Evolutionary conservation across 2,797 vertebrate species (phyloP).

Genomic region (Tauraco hartlaubi): DNA sequence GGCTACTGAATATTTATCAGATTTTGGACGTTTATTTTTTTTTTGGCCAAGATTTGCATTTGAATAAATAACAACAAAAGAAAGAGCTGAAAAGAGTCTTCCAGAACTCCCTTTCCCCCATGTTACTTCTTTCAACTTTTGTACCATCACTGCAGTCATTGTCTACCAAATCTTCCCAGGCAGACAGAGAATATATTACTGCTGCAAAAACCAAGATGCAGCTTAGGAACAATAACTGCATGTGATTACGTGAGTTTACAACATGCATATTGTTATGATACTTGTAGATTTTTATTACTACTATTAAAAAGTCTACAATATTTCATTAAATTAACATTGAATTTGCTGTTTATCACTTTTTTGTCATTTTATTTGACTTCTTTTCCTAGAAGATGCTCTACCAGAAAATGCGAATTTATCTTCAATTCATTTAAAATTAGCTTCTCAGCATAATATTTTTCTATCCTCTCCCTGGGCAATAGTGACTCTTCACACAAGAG

Average conservation of each 20-base stretch:
- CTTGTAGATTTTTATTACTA: not conserved
- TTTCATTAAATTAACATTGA: not conserved
- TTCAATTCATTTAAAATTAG: not conserved
- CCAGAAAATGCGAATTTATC: not conserved
- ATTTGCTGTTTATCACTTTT: not conserved
- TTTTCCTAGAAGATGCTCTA: not conserved
- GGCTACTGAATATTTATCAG: conserved; percentile 46
- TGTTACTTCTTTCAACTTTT: not conserved
- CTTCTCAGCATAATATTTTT: not conserved
- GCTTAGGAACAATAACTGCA: not conserved
- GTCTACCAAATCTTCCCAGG: conserved; percentile 34
- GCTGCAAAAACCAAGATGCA: not conserved
- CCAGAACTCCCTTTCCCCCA: not conserved
- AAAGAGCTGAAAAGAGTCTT: conserved; percentile 22
- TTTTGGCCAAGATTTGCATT: conserved; percentile 13
- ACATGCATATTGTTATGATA: not conserved
- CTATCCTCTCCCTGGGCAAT: not conserved
- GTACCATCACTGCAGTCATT: not conserved
- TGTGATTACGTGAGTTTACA: not conserved
- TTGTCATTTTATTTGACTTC: not conserved
- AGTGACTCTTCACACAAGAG: not conserved
- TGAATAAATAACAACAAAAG: conserved; percentile 56
- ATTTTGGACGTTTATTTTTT: not conserved
- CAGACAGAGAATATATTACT: conserved; percentile 18
- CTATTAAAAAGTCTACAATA: not conserved